A percentile compares a stretch with the other conserved stretches of the same genome.
These are phyloP conservation scores for Ictalurus furcatus DNA, from an alignment of 2,113 vertebrate genomes.

Conservation along the genomic window DNA sequence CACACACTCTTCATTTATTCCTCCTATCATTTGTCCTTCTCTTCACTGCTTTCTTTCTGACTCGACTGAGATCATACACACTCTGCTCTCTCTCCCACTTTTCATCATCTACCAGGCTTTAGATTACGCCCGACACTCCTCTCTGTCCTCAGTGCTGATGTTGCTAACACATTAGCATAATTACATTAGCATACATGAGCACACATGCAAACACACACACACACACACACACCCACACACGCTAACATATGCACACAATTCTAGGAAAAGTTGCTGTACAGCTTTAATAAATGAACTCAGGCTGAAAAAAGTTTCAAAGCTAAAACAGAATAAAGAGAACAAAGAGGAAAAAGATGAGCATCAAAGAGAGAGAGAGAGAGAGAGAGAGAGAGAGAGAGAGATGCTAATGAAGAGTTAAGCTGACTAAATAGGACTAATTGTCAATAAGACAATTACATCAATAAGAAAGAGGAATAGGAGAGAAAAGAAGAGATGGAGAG, in stretches of 20 bases:
- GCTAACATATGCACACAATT: neutral
- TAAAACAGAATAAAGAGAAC: neutral
- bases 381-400: too few species aligned
- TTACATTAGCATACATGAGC: slow-evolving; percentile 16
- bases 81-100: neutral
- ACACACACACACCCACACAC: slow-evolving; percentile 8
- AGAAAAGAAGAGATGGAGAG: neutral
- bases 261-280: neutral
- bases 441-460: neutral
- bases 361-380: neutral
- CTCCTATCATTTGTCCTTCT: neutral
- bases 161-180: slow-evolving; percentile 32
- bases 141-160: neutral
- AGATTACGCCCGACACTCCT: neutral
- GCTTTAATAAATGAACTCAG: neutral
- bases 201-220: neutral
- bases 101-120: neutral
- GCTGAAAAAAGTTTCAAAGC: neutral
- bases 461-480: too few species aligned
- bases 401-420: neutral
- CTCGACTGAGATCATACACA: too few species aligned
- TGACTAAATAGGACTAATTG: neutral
- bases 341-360: neutral
- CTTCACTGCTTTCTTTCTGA: slow-evolving; percentile 31
- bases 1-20: neutral